Base-by-base conservation (phyloP, 2,888 invertebrate species). In the Resseliella maxima region DNA sequence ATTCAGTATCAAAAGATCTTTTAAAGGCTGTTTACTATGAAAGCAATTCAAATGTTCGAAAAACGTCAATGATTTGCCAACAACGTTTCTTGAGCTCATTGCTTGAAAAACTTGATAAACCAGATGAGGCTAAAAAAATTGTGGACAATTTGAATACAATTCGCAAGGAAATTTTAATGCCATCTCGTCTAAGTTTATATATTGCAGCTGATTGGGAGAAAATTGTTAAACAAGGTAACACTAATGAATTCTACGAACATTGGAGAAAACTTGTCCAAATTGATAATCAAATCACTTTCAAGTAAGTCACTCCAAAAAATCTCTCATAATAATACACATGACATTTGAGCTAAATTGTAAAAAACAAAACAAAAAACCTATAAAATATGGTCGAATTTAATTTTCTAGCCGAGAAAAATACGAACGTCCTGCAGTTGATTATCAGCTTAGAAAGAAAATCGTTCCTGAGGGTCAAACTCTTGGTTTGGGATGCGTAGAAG, bases 401-500 rank as follows among this genome's bases (percentile, higher is more conserved):
- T n/a, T 2, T 21, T 38, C n/a, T 41, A 85, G 85, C n/a, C 24
- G 24, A 46, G 5, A 3, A 12, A 85, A 85, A 15, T 85, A 27
- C 31, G 45, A 85, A 27, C 31, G 38, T 18, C 85, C 85, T 27
- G 10, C 24, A 46, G n/a, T 46, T 18, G 85, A 85, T 85, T 85
- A 85, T 46, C 85, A 45, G 1, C 15, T 85, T 0, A 45, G 45
- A 5, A 85, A 85, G 24, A 18, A n/a, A 18, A n/a, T 3, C 6
- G 10, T 85, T 6, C 2, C 46, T 88, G 90, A 91, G 87, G 94
- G 95, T 83, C 94, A 94, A 89, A 93, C 96, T 88, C 93, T 95
- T 87, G 96, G 96, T 41, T 93, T 97, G 89, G 96, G 96, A 59
- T 95, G 96, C 86, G 93, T 96, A 88, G 97, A 97, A 91, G 95